Conservation (phyloP, 2,113 vertebrate species). For the Cranoglanis bouderius region DNA sequence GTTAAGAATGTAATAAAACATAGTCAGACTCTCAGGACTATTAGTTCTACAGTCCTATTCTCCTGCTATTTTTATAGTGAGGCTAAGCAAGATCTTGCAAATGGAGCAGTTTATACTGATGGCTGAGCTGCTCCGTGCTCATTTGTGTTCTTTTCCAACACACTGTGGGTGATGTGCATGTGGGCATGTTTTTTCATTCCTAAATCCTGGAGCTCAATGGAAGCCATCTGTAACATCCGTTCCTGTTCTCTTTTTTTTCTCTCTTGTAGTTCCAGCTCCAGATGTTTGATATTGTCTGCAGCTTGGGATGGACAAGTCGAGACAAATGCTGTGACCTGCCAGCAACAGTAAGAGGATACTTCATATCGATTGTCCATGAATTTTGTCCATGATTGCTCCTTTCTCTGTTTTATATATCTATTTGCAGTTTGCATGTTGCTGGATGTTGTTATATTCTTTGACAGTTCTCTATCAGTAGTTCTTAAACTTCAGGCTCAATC, state of each 20-base stretch:
- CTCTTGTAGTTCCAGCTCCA: conserved; percentile 93
- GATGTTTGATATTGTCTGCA: conserved; percentile 98
- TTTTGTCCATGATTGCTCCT: not conserved
- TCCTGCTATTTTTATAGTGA: not conserved
- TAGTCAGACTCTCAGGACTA: not conserved
- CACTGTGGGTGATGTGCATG: conserved; percentile 44
- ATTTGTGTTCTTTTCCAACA: conserved; percentile 38
- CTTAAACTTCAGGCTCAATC: not conserved
- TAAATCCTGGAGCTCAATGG: conserved; percentile 49
- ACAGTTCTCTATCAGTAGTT: not conserved
- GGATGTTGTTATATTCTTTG: not conserved
- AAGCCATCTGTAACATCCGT: conserved; percentile 66
- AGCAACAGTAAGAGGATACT: conserved; percentile 80
- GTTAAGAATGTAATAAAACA: not conserved
- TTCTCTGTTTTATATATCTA: conserved; percentile 13
- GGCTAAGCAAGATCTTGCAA: not conserved
- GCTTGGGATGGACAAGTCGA: conserved; percentile 93
- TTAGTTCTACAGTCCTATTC: not conserved
- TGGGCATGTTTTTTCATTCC: conserved; percentile 55
- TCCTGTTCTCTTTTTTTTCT: conserved; percentile 46
- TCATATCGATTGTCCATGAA: not conserved
- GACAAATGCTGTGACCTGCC: conserved; percentile 98
- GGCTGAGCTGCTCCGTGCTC: not conserved
- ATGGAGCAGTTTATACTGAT: conserved; percentile 16
- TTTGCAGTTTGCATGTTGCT: not conserved